Evolutionary conservation across 2,888 invertebrate genomes (phyloP).

Genomic region (Hydroisotoma schaefferi): DNA sequence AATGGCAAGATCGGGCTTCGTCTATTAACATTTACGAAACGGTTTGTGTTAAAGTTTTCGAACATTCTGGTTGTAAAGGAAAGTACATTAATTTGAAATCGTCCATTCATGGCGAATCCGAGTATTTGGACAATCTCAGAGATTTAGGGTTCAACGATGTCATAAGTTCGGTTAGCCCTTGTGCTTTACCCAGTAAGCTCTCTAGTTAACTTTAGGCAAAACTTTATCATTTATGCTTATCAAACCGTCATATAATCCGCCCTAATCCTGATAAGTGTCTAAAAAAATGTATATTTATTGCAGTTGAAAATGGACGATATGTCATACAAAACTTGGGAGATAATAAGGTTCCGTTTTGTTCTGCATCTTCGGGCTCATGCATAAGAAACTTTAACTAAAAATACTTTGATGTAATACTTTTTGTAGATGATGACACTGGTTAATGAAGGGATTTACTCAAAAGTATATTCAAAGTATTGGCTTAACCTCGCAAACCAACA

Average conservation of each 20-base stretch:
- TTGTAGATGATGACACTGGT: slow-evolving; percentile 32
- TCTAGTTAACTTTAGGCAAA: too few species aligned
- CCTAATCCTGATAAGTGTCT: too few species aligned
- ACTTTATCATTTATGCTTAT: too few species aligned
- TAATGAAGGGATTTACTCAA: slow-evolving; percentile 28
- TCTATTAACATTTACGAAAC: slow-evolving; percentile 34
- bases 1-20: slow-evolving; percentile 40
- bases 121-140: slow-evolving; percentile 37
- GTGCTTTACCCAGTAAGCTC: slow-evolving; percentile 33
- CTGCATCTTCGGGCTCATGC: too few species aligned
- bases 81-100: slow-evolving; percentile 32
- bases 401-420: background rate
- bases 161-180: slow-evolving; percentile 36
- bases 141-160: slow-evolving; percentile 40
- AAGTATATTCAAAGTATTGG: slow-evolving; percentile 36
- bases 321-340: slow-evolving; percentile 39
- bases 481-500: slow-evolving; percentile 32
- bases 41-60: slow-evolving; percentile 39
- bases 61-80: slow-evolving; percentile 37
- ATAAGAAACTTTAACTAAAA: too few species aligned
- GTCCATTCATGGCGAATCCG: slow-evolving; percentile 31
- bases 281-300: background rate
- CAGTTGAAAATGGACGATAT: slow-evolving; percentile 39
- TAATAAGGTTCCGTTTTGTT: slow-evolving; percentile 29
- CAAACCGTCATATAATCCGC: too few species aligned